These are phyloP conservation scores for Nemapogon koenigi DNA, from an alignment of 2,888 invertebrate species.

Conservation along the genomic window DNA sequence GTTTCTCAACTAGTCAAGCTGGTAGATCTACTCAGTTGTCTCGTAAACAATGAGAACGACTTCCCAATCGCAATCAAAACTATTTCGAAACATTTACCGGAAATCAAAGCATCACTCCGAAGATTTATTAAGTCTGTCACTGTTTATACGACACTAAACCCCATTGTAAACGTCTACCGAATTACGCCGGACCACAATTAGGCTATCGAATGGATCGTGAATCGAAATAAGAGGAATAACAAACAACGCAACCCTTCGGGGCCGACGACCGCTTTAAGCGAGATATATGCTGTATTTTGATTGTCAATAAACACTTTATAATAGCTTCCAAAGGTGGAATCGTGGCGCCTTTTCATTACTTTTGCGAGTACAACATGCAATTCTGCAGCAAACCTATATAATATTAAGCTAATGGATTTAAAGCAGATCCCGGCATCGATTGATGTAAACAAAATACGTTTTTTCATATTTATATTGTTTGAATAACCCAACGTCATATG, in stretches of 20 bases:
- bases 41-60: slow-evolving; percentile 4
- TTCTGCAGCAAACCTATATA: too few relatives aligned
- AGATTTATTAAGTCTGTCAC: slow-evolving; percentile 44
- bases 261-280: slow-evolving; percentile 30
- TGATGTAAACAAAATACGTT: too few relatives aligned
- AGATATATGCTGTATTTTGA: not conserved
- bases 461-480: too few relatives aligned
- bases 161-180: slow-evolving; percentile 32
- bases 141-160: slow-evolving; percentile 41
- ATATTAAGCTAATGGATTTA: too few relatives aligned
- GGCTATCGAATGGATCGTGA: slow-evolving; percentile 27
- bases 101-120: slow-evolving; percentile 29
- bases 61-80: slow-evolving; percentile 5
- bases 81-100: slow-evolving; percentile 32
- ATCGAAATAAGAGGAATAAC: slow-evolving; percentile 35
- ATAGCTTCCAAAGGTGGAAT: slow-evolving; percentile 3
- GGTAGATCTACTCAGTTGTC: too few relatives aligned
- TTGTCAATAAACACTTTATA: slow-evolving; percentile 3
- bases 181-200: slow-evolving; percentile 41
- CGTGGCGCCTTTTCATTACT: too few relatives aligned
- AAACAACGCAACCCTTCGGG: slow-evolving; percentile 44
- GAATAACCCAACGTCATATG: too few relatives aligned
- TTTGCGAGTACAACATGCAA: too few relatives aligned
- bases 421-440: too few relatives aligned
- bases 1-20: too few relatives aligned